phyloP scores from a whole-genome alignment of 2,888 invertebrate species.

The Melanostoma scalare region DNA sequence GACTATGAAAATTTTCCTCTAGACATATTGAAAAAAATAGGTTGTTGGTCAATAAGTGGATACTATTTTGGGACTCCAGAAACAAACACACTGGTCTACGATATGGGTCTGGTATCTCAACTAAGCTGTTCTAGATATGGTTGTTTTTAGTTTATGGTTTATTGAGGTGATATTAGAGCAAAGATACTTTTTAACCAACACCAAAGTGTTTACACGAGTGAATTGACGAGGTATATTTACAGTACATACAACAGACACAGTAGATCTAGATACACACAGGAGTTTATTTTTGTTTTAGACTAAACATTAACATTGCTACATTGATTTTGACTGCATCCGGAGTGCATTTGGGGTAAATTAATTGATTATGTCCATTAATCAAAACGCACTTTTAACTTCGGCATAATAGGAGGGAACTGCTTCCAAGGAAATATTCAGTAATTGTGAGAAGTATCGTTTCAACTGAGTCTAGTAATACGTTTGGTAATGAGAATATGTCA shows the following conservation, averaged over 20 bases:
- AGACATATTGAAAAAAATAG: slow-evolving; percentile 6
- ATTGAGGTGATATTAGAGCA: slow-evolving; percentile 46
- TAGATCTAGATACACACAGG: not conserved
- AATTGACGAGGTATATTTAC: slow-evolving; percentile 27
- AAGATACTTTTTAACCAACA: slow-evolving; percentile 52
- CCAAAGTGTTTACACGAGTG: slow-evolving; percentile 31
- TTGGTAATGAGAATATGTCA: too few relatives aligned
- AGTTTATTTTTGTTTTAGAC: slow-evolving; percentile 60
- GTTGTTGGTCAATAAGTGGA: slow-evolving; percentile 40
- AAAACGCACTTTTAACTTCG: slow-evolving; percentile 39
- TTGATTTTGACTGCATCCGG: slow-evolving; percentile 31
- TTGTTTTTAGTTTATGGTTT: not conserved
- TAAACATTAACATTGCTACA: slow-evolving; percentile 66
- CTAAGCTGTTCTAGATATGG: slow-evolving; percentile 35
- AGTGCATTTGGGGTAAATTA: slow-evolving; percentile 60
- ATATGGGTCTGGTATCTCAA: slow-evolving; percentile 16
- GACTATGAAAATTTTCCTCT: slow-evolving; percentile 18
- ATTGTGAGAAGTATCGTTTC: too few relatives aligned
- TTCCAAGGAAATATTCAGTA: not conserved
- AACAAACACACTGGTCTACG: slow-evolving; percentile 14
- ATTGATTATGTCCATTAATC: slow-evolving; percentile 68
- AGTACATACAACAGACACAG: not conserved
- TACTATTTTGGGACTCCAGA: slow-evolving; percentile 34
- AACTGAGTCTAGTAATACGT: too few relatives aligned
- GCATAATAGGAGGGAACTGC: not conserved